phyloP scores from a whole-genome alignment of 2,888 invertebrate species.

The Leptothorax acervorum region DNA sequence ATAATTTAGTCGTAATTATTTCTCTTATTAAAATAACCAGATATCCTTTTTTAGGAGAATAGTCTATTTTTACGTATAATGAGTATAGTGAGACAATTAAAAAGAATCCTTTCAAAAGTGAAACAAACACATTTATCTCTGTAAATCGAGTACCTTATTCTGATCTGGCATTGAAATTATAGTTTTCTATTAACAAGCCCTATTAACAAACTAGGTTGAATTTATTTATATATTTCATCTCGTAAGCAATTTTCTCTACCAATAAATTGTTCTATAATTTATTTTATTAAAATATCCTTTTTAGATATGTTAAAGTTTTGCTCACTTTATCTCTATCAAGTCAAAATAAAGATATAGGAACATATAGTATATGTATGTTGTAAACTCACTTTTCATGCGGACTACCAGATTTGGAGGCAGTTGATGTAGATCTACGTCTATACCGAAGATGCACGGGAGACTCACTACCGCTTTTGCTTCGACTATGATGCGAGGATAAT shows the following conservation, averaged over 20 bases:
- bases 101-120: too few species aligned
- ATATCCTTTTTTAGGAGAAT: background rate
- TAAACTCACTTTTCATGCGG: constrained; percentile 62
- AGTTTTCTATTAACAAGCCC: background rate
- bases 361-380: background rate
- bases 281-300: background rate
- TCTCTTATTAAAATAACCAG: background rate
- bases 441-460: constrained; percentile 45
- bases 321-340: background rate
- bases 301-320: background rate
- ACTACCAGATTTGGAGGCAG: background rate
- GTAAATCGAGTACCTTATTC: too few species aligned
- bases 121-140: too few species aligned
- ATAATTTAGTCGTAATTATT: background rate
- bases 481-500: too few species aligned
- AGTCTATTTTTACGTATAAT: background rate
- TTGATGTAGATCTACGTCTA: constrained; percentile 43
- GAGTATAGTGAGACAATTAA: too few species aligned
- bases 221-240: background rate
- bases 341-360: background rate
- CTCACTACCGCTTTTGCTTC: constrained; percentile 59
- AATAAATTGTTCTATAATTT: background rate
- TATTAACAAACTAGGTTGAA: too few species aligned
- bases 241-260: background rate
- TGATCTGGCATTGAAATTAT: too few species aligned